Evolutionary conservation across 2,113 vertebrate species (phyloP).

Genomic region (Myotis davidii): DNA sequence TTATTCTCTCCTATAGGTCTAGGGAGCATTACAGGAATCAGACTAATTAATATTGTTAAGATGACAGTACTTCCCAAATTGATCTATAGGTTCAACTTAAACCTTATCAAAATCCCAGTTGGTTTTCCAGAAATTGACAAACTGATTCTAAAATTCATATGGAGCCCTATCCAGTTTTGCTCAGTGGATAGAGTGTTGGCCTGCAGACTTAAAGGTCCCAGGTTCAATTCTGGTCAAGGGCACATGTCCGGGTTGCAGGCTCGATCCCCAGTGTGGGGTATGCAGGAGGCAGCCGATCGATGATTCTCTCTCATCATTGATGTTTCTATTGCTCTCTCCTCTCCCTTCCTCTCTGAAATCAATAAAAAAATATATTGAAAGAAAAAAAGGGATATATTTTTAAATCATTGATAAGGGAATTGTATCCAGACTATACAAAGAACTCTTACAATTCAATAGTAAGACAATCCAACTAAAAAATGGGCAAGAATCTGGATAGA

Average conservation of each 20-base stretch:
- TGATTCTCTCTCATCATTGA: too few species aligned
- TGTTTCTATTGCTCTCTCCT: too few species aligned
- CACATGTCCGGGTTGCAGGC: too few species aligned
- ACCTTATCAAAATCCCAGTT: background rate
- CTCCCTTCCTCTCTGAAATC: too few species aligned
- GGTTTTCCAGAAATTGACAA: background rate
- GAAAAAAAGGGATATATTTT: background rate
- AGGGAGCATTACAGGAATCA: background rate
- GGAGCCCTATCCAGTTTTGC: background rate
- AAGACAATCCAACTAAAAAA: conserved; percentile 43
- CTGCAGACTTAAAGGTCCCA: too few species aligned
- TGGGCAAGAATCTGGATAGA: background rate
- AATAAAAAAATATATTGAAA: too few species aligned
- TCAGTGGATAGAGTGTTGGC: too few species aligned
- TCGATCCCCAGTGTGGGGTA: too few species aligned
- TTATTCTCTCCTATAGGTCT: background rate
- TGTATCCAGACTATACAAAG: conserved; percentile 17
- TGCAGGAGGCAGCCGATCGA: too few species aligned
- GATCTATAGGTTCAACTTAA: background rate
- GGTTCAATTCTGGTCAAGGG: too few species aligned
- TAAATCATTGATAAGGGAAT: background rate
- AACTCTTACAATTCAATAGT: conserved; percentile 7
- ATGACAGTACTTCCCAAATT: background rate
- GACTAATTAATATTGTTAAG: background rate
- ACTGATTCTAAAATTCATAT: background rate